Conservation (phyloP, 2,113 vertebrate species). For the Poecilia latipinna region DNA sequence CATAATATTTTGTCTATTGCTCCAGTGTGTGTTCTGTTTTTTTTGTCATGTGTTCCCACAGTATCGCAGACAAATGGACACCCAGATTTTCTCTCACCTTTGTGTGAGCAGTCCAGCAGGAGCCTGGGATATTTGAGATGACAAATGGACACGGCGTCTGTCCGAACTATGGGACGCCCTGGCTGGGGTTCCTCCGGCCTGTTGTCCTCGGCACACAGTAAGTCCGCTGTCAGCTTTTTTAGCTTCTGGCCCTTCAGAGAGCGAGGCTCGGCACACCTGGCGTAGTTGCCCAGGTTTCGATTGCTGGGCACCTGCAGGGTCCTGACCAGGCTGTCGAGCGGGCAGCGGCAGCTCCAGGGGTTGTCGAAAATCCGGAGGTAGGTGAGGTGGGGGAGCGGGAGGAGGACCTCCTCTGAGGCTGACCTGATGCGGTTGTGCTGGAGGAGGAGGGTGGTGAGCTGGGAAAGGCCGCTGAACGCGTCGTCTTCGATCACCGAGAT, state of each 20-base stretch:
- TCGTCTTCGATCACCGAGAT: slow-evolving; percentile 87
- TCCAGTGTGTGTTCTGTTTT: background rate
- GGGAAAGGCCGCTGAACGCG: slow-evolving; percentile 89
- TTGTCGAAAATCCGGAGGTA: slow-evolving; percentile 95
- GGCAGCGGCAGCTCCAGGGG: slow-evolving; percentile 91
- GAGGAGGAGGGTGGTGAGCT: slow-evolving; percentile 91
- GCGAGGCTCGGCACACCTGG: slow-evolving; percentile 85
- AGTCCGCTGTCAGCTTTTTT: slow-evolving; percentile 83
- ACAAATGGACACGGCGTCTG: slow-evolving; percentile 85
- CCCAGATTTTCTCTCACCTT: slow-evolving; percentile 84
- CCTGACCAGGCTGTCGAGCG: slow-evolving; percentile 88
- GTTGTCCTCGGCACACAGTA: slow-evolving; percentile 75
- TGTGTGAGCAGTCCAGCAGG: slow-evolving; percentile 88
- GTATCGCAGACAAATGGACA: background rate
- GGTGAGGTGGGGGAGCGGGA: slow-evolving; percentile 85
- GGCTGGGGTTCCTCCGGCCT: slow-evolving; percentile 27
- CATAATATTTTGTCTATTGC: background rate
- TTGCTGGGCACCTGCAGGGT: slow-evolving; percentile 92
- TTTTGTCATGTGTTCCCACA: background rate
- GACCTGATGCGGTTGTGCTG: slow-evolving; percentile 90
- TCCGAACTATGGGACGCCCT: slow-evolving; percentile 62
- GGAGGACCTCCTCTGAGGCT: slow-evolving; percentile 88
- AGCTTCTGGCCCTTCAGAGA: slow-evolving; percentile 85
- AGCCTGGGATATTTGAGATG: slow-evolving; percentile 89
- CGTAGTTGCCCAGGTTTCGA: slow-evolving; percentile 92